Base-by-base conservation (phyloP, 2,888 invertebrate species). In the Chloroclysta siterata region DNA sequence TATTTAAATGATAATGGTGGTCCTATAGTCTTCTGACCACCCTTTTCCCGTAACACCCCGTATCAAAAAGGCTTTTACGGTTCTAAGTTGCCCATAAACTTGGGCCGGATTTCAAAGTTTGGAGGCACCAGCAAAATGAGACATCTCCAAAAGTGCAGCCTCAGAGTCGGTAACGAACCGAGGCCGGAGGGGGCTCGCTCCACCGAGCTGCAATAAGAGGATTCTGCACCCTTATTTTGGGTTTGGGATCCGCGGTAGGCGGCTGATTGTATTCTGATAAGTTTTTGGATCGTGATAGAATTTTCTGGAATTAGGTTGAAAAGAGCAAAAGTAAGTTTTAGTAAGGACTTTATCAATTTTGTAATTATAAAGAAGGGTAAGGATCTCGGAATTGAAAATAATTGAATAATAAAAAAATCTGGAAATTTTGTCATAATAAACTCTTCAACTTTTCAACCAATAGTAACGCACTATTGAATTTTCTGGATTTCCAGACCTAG, bases 171-270 rank as follows among this genome's bases (percentile, higher is more conserved):
- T 89, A 89, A 90, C 90, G 90, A 90, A 86, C 80, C 86, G 80
- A 78, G 80, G 85, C 83, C 62, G 53, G 62, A 60, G 68, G 71
- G 73, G 73, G 80, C 74, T n/a, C 78, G 72, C 85, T 79, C 87
- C 90, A 91, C 77, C 89, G 89, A 87, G 73, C 89, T 91, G 92
- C 92, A 90, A 88, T 92, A 91, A 92, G 90, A 90, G 90, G 91
- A 90, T 92, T 90, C 82, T 85, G 85, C 86, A 87, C 90, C 90
- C 91, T 89, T 84, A 83, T 74, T 72, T 68, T 59, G 67, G 64
- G 65, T 22, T 42, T 52, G 66, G 70, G 65, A 36, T 52, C 57
- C 50, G 68, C 29, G 51, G 61, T 46, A 7, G 10, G 33, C 2
- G n/a, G n/a, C 39, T 54, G 54, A 59, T 58, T 63, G 51, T 59